Base-by-base conservation (phyloP, 2,113 vertebrate species). In the Sitta europaea region DNA sequence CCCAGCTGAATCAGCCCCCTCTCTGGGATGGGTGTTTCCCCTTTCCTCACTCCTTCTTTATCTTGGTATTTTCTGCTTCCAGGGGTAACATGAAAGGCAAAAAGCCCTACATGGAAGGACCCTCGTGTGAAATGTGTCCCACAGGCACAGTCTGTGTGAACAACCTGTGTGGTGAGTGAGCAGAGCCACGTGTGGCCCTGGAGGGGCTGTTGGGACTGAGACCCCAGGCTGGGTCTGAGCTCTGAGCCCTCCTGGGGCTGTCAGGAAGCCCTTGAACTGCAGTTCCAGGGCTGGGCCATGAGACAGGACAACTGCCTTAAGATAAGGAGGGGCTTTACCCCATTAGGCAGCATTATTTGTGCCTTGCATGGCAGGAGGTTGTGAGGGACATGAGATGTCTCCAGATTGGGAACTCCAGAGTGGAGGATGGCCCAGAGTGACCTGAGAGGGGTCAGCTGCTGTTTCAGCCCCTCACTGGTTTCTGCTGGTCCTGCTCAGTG, bases 91-190 rank as follows among this genome's bases (percentile, higher is more conserved):
- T 97, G 85, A 96, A 78, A 24, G 96, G 96, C 28, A 73, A 62
- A 7, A 96, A 93, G 65, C 98, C 98, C 1, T 98, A 98, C 75
- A 47, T 50, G 76, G 94, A 97, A 70, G 98, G 98, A 21, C 62
- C 82, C 10, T 86, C 97, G 0, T 98, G 98, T 63, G 94, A 96
- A 1, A 89, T 71, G 3, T 98, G 98, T 61, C 97, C 97, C 0
- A 17, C 43, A 0, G 96, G 28, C 70, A 97, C 96, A 53, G 54
- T n/a, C 59, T 98, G 98, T 40, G 45, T 86, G 83, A n/a, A 94
- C 51, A 84, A 82, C 48, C 85, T 98, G 72, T 98, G 98, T n/a
- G 97, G 98, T 98, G 87, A 97, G 98, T 95, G 47, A 38, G 68
- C 18, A 0, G 55, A 51, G 43, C 4, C 2, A 2, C 4, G 0